Evolutionary conservation across 2,797 vertebrate species (phyloP).

Genomic region (Chloroceryle amazona): DNA sequence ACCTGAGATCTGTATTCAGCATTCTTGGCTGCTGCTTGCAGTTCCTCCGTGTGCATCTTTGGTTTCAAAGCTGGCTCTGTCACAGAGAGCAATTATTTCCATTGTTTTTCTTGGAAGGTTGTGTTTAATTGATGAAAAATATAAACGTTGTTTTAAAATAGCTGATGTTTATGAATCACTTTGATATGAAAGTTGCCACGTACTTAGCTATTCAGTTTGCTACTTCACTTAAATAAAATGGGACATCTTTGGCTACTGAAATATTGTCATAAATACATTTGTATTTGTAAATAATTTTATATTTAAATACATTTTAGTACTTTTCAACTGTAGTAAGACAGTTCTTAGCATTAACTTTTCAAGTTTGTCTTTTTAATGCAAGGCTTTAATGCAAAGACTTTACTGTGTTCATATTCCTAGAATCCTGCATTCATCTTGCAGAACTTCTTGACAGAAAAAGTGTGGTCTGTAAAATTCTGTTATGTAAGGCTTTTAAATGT

Average conservation of each 20-base stretch:
- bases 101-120: not conserved
- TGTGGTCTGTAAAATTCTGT: not conserved
- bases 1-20: not conserved
- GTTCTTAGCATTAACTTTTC: not conserved
- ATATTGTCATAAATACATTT: not conserved
- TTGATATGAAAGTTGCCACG: not conserved
- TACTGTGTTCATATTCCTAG: not conserved
- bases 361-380: not conserved
- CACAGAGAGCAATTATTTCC: not conserved
- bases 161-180: not conserved
- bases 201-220: not conserved
- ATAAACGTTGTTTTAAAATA: not conserved
- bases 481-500: not conserved
- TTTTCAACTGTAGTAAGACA: not conserved
- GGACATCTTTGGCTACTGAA: not conserved
- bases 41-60: not conserved
- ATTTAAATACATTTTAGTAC: not conserved
- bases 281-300: not conserved
- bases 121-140: not conserved
- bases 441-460: not conserved
- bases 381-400: not conserved
- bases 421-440: not conserved
- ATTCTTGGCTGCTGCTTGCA: not conserved
- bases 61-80: not conserved
- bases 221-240: not conserved